Evolutionary conservation across 2,797 vertebrate species (phyloP), one percentile per base, ranked within the genome.

Genomic region (Oreonectes daqikongensis): DNA sequence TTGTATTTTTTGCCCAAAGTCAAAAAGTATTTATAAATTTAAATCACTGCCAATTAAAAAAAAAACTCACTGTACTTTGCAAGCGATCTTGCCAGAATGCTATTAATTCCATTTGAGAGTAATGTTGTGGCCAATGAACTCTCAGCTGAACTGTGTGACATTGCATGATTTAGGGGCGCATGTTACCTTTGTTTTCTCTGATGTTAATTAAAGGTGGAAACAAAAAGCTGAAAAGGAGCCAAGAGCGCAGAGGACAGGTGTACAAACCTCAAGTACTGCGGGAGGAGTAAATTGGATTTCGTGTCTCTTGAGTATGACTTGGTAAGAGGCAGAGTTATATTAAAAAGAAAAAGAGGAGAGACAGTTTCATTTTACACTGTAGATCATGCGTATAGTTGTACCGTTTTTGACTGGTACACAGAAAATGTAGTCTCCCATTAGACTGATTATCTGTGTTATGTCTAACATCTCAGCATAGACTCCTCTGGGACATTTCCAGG

Each of bases 141-240:
- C 48, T 63, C 67, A 24, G 17, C 38, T 64, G 69, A 66, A 48
- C 69, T 65, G 50, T 32, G 17, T 59, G 77, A 72, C 48, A 46
- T 57, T 24, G 40, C n/a, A 35, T 60, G 42, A 53, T 72, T 65
- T 57, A 71, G 38, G 81, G 20, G 78, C 70, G 83, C 82, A 75
- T 30, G 20, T 80, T 82, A 66, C 79, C 76, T 78, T 86, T 85
- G 86, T 86, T 88, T 86, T 89, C 86, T 87, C 85, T 77, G 81
- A 79, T 87, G 83, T 89, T 90, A 91, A 89, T 91, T 90, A 90
- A 91, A 88, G 87, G 82, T 86, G 84, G 9, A 82, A 88, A 86
- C 85, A 89, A 81, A 91, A 89, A 84, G 81, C 72, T 75, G 86
- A 84, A 75, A 75, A 84, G 83, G 85, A 75, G 82, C 87, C 78